phyloP scores from a whole-genome alignment of 1,140 invertebrate species.

The Aphelenchoides fujianensis region DNA sequence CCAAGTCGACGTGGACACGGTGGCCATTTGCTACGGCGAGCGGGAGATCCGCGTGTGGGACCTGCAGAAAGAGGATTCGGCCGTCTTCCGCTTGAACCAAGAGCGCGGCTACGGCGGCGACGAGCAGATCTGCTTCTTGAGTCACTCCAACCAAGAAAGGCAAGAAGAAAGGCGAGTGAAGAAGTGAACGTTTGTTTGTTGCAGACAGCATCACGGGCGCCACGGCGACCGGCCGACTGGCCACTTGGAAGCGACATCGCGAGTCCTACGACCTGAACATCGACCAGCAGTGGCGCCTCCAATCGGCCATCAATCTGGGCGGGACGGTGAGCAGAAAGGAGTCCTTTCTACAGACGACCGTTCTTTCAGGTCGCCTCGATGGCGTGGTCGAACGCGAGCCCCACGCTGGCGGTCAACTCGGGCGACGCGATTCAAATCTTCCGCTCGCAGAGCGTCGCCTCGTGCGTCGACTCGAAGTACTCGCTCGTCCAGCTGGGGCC shows the following conservation, averaged over 20 bases:
- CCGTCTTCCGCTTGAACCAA: constrained; percentile 42
- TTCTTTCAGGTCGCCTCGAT: constrained; percentile 37
- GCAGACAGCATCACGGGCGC: constrained; percentile 75
- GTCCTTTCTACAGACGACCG: constrained; percentile 9
- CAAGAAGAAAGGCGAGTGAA: constrained; percentile 35
- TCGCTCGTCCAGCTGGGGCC: constrained; percentile 33
- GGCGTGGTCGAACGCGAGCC: constrained; percentile 38
- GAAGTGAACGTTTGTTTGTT: constrained; percentile 26
- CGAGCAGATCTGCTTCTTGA: constrained; percentile 48
- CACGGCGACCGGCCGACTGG: constrained; percentile 83
- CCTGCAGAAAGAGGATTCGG: constrained; percentile 82
- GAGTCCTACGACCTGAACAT: constrained; percentile 59
- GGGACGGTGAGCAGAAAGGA: constrained; percentile 39
- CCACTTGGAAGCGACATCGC: constrained; percentile 75
- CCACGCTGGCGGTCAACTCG: constrained; percentile 50
- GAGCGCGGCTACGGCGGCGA: constrained; percentile 65
- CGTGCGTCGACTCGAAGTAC: constrained; percentile 31
- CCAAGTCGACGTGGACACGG: constrained; percentile 23
- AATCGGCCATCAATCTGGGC: constrained; percentile 64
- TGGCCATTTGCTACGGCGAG: constrained; percentile 51
- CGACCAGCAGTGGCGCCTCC: constrained; percentile 65
- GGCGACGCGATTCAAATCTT: constrained; percentile 48
- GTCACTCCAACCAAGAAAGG: constrained; percentile 65
- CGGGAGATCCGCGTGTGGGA: constrained; percentile 80
- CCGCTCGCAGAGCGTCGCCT: constrained; percentile 45